phyloP scores from a whole-genome alignment of 2,888 invertebrate species.

The Apotomis turbidana region DNA sequence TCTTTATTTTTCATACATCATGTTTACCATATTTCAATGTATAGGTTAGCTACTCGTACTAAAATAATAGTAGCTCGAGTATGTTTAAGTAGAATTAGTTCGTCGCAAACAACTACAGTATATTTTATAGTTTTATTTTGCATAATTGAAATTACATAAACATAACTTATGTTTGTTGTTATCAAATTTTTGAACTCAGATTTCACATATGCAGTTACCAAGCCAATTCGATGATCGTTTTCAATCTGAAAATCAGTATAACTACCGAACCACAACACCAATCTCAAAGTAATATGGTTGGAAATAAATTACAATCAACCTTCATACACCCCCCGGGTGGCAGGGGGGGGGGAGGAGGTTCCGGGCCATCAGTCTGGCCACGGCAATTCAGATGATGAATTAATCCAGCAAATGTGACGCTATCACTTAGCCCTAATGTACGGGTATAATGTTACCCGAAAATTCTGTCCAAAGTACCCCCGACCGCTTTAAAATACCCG shows the following conservation, averaged over 20 bases:
- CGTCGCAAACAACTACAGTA: too few relatives aligned
- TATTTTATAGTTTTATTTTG: too few relatives aligned
- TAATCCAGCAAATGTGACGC: slow-evolving; percentile 84
- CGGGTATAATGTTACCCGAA: slow-evolving; percentile 82
- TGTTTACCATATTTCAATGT: too few relatives aligned
- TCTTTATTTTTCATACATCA: too few relatives aligned
- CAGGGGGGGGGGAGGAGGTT: slow-evolving; percentile 61
- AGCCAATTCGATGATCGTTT: neutral
- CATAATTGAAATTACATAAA: too few relatives aligned
- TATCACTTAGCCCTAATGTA: slow-evolving; percentile 84
- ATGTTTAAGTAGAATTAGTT: too few relatives aligned
- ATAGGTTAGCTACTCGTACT: too few relatives aligned
- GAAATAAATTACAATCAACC: slow-evolving; percentile 46
- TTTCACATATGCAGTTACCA: too few relatives aligned
- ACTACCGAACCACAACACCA: neutral
- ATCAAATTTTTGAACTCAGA: too few relatives aligned
- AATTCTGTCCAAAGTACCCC: slow-evolving; percentile 59
- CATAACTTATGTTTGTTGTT: too few relatives aligned
- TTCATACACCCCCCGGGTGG: slow-evolving; percentile 50
- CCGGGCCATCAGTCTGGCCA: slow-evolving; percentile 83
- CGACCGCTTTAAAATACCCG: slow-evolving; percentile 64
- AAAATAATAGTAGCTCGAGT: too few relatives aligned
- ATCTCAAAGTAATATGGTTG: slow-evolving; percentile 31
- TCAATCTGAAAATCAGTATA: neutral
- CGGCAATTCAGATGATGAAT: slow-evolving; percentile 85